Evolutionary conservation across 2,797 vertebrate species (phyloP).

Genomic region (Cyclopterus lumpus): DNA sequence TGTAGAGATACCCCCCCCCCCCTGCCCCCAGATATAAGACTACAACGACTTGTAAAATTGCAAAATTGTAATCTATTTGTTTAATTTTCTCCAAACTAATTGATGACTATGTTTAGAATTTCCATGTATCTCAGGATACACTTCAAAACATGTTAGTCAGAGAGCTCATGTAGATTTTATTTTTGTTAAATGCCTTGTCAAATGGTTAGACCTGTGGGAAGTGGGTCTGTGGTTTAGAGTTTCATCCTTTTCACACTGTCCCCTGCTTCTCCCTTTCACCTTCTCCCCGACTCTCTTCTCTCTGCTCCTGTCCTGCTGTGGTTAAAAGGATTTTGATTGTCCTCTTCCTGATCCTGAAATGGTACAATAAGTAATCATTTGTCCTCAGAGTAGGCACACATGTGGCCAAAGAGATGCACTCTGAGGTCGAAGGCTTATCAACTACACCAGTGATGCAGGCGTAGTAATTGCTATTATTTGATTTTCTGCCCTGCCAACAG

Average conservation of each 20-base stretch:
- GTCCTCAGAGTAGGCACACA: slow-evolving; percentile 22
- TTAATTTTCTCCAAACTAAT: not conserved
- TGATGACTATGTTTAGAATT: not conserved
- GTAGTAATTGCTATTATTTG: slow-evolving; percentile 62
- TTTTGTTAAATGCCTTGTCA: not conserved
- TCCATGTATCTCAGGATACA: not conserved
- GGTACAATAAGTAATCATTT: slow-evolving; percentile 36
- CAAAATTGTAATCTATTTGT: not conserved
- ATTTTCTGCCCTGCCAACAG: slow-evolving; percentile 53
- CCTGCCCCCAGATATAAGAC: not conserved
- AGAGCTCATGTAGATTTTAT: not conserved
- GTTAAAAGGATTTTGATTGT: slow-evolving; percentile 19
- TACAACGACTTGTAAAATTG: not conserved
- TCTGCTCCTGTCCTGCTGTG: not conserved
- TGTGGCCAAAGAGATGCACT: slow-evolving; percentile 33
- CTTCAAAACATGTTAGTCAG: not conserved
- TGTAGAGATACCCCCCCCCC: not conserved
- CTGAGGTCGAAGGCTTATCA: slow-evolving; percentile 40
- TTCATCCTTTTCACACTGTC: slow-evolving; percentile 15
- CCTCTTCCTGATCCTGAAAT: slow-evolving; percentile 23
- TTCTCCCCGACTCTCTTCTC: not conserved
- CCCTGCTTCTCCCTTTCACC: not conserved
- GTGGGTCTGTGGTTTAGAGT: slow-evolving; percentile 41
- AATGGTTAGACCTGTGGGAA: slow-evolving; percentile 21
- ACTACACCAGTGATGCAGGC: slow-evolving; percentile 42